These are phyloP conservation scores for Pseudopleuronectes americanus DNA, from an alignment of 2,797 vertebrate species.

Conservation along the genomic window DNA sequence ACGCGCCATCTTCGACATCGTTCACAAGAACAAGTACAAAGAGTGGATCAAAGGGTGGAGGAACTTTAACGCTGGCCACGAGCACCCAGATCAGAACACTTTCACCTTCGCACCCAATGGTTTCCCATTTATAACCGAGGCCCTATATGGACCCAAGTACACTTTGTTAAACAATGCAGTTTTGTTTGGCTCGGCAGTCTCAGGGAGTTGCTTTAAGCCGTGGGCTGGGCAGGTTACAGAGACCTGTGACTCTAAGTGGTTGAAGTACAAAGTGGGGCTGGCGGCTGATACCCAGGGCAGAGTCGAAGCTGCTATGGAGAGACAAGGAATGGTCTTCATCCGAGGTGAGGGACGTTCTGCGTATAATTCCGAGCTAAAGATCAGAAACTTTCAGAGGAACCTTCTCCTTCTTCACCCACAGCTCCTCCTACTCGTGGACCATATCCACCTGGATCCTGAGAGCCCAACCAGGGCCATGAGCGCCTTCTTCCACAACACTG, in stretches of 20 bases:
- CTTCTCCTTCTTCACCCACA: slow-evolving; percentile 95
- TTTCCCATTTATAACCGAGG: slow-evolving; percentile 95
- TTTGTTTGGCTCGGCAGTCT: slow-evolving; percentile 89
- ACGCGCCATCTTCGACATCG: slow-evolving; percentile 96
- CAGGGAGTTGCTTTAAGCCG: slow-evolving; percentile 91
- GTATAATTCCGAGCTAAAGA: slow-evolving; percentile 89
- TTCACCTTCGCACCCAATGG: slow-evolving; percentile 97
- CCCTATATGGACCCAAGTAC: slow-evolving; percentile 96
- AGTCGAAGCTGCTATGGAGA: slow-evolving; percentile 88
- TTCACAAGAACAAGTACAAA: slow-evolving; percentile 94
- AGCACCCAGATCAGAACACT: slow-evolving; percentile 97
- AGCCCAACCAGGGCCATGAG: slow-evolving; percentile 88
- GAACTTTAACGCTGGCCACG: slow-evolving; percentile 97
- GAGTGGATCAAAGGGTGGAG: slow-evolving; percentile 97
- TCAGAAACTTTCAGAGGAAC: slow-evolving; percentile 91
- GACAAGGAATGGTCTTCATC: slow-evolving; percentile 91
- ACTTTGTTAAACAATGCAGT: slow-evolving; percentile 94
- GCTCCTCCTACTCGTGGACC: slow-evolving; percentile 93
- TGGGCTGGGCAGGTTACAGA: slow-evolving; percentile 98
- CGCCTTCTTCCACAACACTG: slow-evolving; percentile 96
- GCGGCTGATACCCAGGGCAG: slow-evolving; percentile 91
- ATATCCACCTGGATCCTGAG: slow-evolving; percentile 88
- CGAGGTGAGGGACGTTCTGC: slow-evolving; percentile 91
- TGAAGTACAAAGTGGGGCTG: slow-evolving; percentile 92
- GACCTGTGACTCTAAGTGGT: slow-evolving; percentile 96